Percentiles rank a stretch among this genome's conserved stretches.
phyloP scores from a whole-genome alignment of 2,888 invertebrate species.

The Tetheella fluctuosa region DNA sequence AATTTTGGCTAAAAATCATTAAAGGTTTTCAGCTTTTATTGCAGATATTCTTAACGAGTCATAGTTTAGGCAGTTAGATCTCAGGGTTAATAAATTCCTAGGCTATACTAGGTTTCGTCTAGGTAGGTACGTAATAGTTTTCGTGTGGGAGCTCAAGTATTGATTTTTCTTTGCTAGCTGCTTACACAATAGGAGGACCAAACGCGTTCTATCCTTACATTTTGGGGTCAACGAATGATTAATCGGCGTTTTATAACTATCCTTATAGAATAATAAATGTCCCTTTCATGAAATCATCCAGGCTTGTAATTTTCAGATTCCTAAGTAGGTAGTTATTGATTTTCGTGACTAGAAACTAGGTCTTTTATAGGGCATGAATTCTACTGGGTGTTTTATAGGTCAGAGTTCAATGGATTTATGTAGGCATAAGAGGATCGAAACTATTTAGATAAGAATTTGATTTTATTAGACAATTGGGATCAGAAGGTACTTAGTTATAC shows the following conservation, averaged over 20 bases:
- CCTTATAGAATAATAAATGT: not conserved
- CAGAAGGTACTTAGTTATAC: too few species aligned
- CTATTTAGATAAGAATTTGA: too few species aligned
- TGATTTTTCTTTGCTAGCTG: constrained; percentile 71
- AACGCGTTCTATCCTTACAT: constrained; percentile 27
- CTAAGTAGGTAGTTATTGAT: not conserved
- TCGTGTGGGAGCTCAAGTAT: constrained; percentile 61
- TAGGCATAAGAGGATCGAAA: not conserved
- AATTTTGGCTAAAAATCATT: constrained; percentile 16
- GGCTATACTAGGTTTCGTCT: constrained; percentile 20
- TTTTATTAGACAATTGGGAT: too few species aligned
- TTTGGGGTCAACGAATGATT: not conserved
- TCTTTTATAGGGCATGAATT: not conserved
- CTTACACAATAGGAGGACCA: constrained; percentile 60
- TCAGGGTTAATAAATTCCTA: not conserved
- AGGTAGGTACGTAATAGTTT: constrained; percentile 29
- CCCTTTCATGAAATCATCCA: not conserved
- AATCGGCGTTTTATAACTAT: not conserved
- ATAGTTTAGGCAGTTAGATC: not conserved
- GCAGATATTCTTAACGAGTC: not conserved
- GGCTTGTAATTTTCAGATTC: not conserved
- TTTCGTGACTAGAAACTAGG: not conserved
- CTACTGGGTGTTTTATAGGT: not conserved
- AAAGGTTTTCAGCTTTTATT: not conserved
- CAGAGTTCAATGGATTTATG: constrained; percentile 1